Percentiles rank a stretch among this genome's conserved stretches.
phyloP scores from a whole-genome alignment of 2,113 vertebrate genomes.

The Ia io region DNA sequence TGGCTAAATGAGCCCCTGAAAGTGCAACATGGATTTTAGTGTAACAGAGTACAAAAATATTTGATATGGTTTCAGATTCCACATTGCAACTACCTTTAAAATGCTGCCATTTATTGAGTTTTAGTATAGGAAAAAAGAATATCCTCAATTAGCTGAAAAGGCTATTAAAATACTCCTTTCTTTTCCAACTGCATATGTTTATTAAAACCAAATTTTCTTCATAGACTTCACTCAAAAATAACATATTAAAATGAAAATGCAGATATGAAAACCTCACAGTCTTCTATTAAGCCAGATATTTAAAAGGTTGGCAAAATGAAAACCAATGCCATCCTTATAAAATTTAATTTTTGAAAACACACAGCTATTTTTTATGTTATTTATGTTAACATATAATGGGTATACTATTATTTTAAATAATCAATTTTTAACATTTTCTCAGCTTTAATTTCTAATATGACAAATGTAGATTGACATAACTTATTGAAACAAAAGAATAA shows the following conservation, averaged over 20 bases:
- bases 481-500: neutral
- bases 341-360: neutral
- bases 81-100: neutral
- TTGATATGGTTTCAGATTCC: neutral
- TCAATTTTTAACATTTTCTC: neutral
- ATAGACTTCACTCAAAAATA: neutral
- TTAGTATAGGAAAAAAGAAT: neutral
- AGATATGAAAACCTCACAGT: neutral
- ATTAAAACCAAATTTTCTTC: neutral
- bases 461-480: neutral
- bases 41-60: neutral
- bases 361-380: neutral
- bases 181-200: neutral
- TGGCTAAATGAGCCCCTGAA: neutral
- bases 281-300: neutral
- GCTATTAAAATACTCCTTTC: neutral
- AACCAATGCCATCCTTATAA: neutral
- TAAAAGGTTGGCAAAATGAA: neutral
- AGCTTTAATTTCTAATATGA: neutral
- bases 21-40: neutral
- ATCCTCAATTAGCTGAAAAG: constrained; percentile 27
- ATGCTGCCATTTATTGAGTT: neutral
- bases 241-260: constrained; percentile 13
- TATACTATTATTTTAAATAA: constrained; percentile 20
- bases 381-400: neutral